Evolutionary conservation across 2,797 vertebrate species (phyloP), one percentile per base, ranked within the genome.

Genomic region (Nyctalus aviator): DNA sequence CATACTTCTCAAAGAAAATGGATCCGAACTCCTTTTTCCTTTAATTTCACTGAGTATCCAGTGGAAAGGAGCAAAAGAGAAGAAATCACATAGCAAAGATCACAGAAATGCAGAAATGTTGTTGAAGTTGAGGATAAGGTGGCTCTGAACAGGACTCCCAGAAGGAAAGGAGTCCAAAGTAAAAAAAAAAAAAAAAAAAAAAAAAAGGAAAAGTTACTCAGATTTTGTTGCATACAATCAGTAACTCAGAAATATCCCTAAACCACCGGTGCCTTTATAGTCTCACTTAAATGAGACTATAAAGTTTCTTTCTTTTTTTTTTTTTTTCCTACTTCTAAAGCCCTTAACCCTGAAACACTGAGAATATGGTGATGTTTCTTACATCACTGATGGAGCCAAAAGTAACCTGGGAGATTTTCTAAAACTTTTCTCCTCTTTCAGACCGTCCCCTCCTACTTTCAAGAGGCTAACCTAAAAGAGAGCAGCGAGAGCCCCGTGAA

Each of bases 231-330:
- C 62, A 90, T 72, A 90, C 82, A 86, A 87, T 82, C 53, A 53
- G 69, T 79, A 91, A 95, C 53, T 81, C 46, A 91, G 27, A 94
- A 96, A 53, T 71, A 90, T 37, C 81, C 94, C 69, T 77, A 95
- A 93, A 94, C 37, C 48, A 77, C 27, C 13, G 20, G 15, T 75
- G n/a, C 35, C 50, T 88, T 78, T 48, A 66, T 15, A 46, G 66
- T 64, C 35, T 87, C 23, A 87, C 30, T 93, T 77, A 64, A 78
- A n/a, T n/a, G n/a, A n/a, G n/a, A n/a, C n/a, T n/a, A n/a, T n/a
- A n/a, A n/a, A n/a, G 15, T 41, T 76, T 75, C 9, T 76, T 87
- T 91, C 46, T 71, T 84, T 21, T 84, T 7, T 76, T 87, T 84
- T 7, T 76, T 87, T 91, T 53, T 71, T 84, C 18, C 48, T 94